Conservation (phyloP, 2,113 vertebrate genomes). For the Cichladusa arquata region DNA sequence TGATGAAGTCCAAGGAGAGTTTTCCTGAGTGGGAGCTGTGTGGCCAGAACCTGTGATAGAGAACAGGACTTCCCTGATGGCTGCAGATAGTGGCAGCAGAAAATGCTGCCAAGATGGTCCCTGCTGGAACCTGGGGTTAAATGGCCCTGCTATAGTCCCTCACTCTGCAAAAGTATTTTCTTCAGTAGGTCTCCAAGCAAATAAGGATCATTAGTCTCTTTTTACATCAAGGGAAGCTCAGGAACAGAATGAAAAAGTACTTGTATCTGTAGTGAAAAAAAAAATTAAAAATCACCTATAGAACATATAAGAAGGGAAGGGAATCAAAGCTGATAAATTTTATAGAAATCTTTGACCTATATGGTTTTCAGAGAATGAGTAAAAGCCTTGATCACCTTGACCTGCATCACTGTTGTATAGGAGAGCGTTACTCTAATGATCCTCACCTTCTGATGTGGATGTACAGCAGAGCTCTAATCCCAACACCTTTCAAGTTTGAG, state of each 20-base stretch:
- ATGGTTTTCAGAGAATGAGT: constrained; percentile 10
- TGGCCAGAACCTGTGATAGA: background rate
- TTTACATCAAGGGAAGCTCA: background rate
- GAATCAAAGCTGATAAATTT: constrained; percentile 30
- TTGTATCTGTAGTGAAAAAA: background rate
- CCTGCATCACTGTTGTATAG: constrained; percentile 17
- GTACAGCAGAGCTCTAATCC: constrained; percentile 46
- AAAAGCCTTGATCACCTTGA: constrained; percentile 46
- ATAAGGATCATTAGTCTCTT: background rate
- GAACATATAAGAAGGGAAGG: background rate
- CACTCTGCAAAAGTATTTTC: background rate
- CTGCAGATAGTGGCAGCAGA: background rate
- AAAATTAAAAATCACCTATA: background rate
- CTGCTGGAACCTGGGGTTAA: background rate
- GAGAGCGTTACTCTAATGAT: constrained; percentile 7
- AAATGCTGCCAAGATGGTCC: background rate
- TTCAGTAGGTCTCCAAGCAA: background rate
- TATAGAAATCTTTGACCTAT: constrained; percentile 18
- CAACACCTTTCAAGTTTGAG: constrained; percentile 38
- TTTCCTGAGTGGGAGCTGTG: background rate
- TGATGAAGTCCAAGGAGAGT: background rate
- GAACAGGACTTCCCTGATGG: background rate
- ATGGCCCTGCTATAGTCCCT: background rate
- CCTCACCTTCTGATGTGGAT: constrained; percentile 26
- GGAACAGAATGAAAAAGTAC: background rate